Conservation (phyloP, 2,113 vertebrate species). For the Marmota flaviventris region DNA sequence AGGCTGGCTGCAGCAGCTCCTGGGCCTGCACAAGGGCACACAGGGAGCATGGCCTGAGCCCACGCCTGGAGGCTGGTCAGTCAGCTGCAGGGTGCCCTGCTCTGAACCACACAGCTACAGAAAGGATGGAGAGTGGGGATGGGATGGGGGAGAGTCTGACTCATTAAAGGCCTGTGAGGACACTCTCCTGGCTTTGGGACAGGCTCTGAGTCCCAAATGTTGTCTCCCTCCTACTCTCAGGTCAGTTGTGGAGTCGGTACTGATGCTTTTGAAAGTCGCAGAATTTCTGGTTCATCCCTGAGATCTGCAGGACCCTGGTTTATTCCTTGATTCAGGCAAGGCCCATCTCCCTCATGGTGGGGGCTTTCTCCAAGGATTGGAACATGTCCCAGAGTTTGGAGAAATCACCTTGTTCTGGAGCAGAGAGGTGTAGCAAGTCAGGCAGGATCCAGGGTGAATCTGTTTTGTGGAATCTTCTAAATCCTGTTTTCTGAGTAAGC, state of each 20-base stretch:
- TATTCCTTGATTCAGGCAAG: background rate
- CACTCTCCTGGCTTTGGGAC: fast-evolving
- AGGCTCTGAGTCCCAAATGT: background rate
- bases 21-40: constrained; percentile 25
- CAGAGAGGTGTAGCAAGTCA: background rate
- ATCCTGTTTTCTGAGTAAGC: background rate
- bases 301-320: background rate
- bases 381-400: background rate
- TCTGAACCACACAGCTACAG: background rate
- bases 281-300: background rate
- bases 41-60: constrained; percentile 14
- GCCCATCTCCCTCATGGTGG: background rate
- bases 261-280: background rate
- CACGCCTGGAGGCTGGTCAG: background rate
- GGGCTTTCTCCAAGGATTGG: background rate
- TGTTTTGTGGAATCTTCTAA: background rate
- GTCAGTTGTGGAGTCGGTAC: background rate
- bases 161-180: background rate
- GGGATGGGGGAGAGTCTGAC: background rate
- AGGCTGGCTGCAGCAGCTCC: constrained; percentile 48
- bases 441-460: background rate
- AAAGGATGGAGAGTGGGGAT: background rate
- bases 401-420: background rate
- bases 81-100: constrained; percentile 13
- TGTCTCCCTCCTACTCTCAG: background rate